phyloP scores from a whole-genome alignment of 2,888 invertebrate species.

The Gortyna flavago region DNA sequence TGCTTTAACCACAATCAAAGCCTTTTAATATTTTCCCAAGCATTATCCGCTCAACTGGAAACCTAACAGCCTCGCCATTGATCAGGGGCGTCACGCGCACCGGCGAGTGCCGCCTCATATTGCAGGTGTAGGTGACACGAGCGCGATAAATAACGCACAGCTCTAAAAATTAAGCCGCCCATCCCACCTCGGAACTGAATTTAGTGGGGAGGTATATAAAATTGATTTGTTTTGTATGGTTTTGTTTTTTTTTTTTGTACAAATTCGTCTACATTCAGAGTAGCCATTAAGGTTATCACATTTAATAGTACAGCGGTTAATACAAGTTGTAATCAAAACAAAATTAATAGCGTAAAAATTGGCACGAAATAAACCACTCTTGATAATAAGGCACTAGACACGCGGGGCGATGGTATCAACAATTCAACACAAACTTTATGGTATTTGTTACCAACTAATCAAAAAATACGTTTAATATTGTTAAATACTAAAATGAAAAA shows the following conservation, averaged over 20 bases:
- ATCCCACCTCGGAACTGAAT: conserved; percentile 7
- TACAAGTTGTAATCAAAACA: too few relatives aligned
- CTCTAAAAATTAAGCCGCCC: conserved; percentile 53
- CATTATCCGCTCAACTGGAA: conserved; percentile 2
- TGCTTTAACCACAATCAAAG: background rate
- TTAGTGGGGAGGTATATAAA: conserved; percentile 6
- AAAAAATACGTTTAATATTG: too few relatives aligned
- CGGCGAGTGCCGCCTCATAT: conserved; percentile 34
- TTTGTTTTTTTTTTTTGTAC: background rate
- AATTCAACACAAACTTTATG: too few relatives aligned
- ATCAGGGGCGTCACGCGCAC: conserved; percentile 54
- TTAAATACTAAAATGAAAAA: too few relatives aligned
- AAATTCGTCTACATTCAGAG: background rate
- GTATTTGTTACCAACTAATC: too few relatives aligned
- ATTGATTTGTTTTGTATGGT: background rate
- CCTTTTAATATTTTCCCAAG: conserved; percentile 11
- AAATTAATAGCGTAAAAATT: too few relatives aligned
- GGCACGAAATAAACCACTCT: too few relatives aligned
- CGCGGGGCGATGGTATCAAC: too few relatives aligned
- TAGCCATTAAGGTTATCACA: too few relatives aligned
- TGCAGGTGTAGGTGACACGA: conserved; percentile 56
- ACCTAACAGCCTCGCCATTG: conserved; percentile 42
- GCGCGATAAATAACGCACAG: conserved; percentile 54
- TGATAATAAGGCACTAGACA: too few relatives aligned
- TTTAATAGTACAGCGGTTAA: too few relatives aligned